phyloP scores from a whole-genome alignment of 2,888 invertebrate genomes.

The Drosophila ustulata region DNA sequence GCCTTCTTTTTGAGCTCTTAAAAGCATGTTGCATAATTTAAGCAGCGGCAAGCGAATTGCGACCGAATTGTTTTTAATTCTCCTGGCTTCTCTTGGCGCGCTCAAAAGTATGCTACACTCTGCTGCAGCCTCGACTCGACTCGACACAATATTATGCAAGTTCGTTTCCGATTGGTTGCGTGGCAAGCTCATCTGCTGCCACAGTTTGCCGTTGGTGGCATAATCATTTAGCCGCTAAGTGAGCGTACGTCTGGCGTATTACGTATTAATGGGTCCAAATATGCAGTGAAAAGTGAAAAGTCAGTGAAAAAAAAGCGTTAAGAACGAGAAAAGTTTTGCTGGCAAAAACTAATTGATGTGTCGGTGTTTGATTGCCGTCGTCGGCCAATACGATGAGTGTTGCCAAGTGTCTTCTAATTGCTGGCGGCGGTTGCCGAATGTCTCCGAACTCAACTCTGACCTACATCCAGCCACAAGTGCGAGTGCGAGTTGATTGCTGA shows the following conservation, averaged over 20 bases:
- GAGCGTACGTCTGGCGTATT: constrained; percentile 47
- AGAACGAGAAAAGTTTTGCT: neutral
- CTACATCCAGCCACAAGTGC: constrained; percentile 21
- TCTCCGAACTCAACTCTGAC: constrained; percentile 36
- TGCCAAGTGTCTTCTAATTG: constrained; percentile 37
- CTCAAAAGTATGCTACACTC: constrained; percentile 44
- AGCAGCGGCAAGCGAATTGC: constrained; percentile 43
- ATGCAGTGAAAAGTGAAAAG: neutral
- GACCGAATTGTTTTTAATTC: constrained; percentile 63
- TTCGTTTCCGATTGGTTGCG: constrained; percentile 32
- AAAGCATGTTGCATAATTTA: constrained; percentile 79
- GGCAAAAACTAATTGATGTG: constrained; percentile 15
- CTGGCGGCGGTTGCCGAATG: constrained; percentile 8
- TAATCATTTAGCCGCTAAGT: constrained; percentile 43
- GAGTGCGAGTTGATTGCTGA: constrained; percentile 2
- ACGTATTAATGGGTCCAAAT: constrained; percentile 44
- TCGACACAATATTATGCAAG: constrained; percentile 35
- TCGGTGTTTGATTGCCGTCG: constrained; percentile 22
- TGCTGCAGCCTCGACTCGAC: neutral
- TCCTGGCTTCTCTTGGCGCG: constrained; percentile 37
- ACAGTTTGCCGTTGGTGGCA: neutral
- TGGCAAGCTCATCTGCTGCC: constrained; percentile 10
- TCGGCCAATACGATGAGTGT: neutral
- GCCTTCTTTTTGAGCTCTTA: constrained; percentile 50
- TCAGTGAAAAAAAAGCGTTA: neutral